Percentiles rank a stretch among this genome's conserved stretches.
Conservation (phyloP, 2,888 invertebrate genomes). For the Agonopterix alstromeriana region DNA sequence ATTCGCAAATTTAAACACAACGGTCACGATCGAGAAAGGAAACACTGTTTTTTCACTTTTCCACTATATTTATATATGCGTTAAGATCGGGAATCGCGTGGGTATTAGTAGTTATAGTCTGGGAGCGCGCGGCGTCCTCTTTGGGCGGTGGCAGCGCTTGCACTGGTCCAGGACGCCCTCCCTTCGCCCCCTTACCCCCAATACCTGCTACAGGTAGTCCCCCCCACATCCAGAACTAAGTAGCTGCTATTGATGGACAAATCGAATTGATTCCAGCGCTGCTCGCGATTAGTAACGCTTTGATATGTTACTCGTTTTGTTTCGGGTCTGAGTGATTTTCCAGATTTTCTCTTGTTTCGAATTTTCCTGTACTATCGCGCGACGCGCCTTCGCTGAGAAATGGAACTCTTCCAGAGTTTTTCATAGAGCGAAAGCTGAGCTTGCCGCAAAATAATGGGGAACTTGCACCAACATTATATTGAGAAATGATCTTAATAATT, state of each 20-base stretch:
- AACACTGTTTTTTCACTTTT: conserved; percentile 10
- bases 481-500: no score
- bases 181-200: conserved; percentile 23
- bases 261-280: conserved; percentile 59
- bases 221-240: conserved; percentile 55
- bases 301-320: neutral
- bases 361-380: no score
- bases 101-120: neutral
- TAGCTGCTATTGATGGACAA: conserved; percentile 70
- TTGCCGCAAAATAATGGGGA: no score
- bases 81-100: neutral
- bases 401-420: no score
- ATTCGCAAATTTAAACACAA: conserved; percentile 3
- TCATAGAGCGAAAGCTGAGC: no score
- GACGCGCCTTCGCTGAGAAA: no score
- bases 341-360: no score
- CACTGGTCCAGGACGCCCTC: conserved; percentile 51
- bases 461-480: no score
- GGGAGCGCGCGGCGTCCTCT: conserved; percentile 40
- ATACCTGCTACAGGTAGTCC: conserved; percentile 67
- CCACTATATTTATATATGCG: conserved; percentile 3
- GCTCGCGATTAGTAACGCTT: conserved; percentile 22
- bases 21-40: conserved; percentile 1
- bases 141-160: conserved; percentile 44
- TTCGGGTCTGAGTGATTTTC: no score